Conservation (phyloP, 2,797 vertebrate genomes). For the Denticeps clupeoides region DNA sequence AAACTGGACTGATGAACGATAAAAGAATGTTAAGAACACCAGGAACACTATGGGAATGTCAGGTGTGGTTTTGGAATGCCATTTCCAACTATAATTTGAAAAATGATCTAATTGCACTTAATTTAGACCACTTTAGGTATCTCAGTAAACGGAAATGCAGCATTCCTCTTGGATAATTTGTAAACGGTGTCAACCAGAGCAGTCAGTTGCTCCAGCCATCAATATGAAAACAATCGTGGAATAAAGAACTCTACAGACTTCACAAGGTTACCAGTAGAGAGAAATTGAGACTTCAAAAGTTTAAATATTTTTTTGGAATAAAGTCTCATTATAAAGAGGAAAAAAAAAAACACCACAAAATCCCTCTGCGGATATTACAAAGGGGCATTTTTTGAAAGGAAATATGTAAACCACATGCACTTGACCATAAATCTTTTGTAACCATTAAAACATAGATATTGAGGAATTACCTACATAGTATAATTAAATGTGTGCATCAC, state of each 20-base stretch:
- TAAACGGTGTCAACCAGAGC: constrained; percentile 61
- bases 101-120: constrained; percentile 69
- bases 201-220: constrained; percentile 48
- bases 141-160: constrained; percentile 53
- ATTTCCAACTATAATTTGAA: constrained; percentile 24
- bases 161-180: constrained; percentile 61
- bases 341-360: constrained; percentile 23
- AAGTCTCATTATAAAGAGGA: constrained; percentile 44
- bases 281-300: no score
- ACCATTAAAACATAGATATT: constrained; percentile 19
- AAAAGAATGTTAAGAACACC: constrained; percentile 11
- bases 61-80: constrained; percentile 37
- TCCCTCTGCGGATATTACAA: constrained; percentile 6
- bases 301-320: no score
- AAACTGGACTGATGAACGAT: constrained; percentile 2
- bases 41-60: constrained; percentile 52
- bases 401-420: constrained; percentile 25
- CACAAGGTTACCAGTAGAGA: constrained; percentile 45
- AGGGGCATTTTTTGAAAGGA: constrained; percentile 17
- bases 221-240: constrained; percentile 21
- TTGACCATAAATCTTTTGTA: constrained; percentile 28
- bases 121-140: constrained; percentile 38
- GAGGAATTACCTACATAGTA: constrained; percentile 20
- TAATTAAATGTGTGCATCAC: constrained; percentile 33
- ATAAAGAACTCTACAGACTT: constrained; percentile 26